Evolutionary conservation across 92 coral and sea anemone species (phyloP), one percentile per base, ranked within the genome.

Genomic region (Scolanthus callimorphus): DNA sequence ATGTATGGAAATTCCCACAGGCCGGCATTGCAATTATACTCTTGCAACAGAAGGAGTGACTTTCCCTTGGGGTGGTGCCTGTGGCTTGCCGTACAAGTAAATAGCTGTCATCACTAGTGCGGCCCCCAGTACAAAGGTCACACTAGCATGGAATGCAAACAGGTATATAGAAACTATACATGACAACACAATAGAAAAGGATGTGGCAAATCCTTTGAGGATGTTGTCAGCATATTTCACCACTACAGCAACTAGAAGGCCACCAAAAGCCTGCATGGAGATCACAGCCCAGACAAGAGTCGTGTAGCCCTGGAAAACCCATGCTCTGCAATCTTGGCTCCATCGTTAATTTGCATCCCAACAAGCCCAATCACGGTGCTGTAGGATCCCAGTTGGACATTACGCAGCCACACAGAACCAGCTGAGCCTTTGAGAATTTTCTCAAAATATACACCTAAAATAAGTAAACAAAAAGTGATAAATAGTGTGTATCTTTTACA

Each of bases 141-240:
- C 39, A 43, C 80, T 92, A 17, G 83, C 51, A n/a, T 88, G 85
- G 56, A 94, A 94, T 50, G 71, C 57, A 62, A 94, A 94, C 73
- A 94, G 56, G 52, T 84, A 88, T 2, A 92, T 90, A 0, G 98
- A 92, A 0, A 60, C 78, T 37, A 94, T 53, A 70, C 96, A 84
- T 3, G 99, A 94, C 1, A 89, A 57, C 25, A 94, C 73, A 17
- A 94, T 94, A 20, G 99, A 69, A 25, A 94, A 72, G 0, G 99
- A 88, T 11, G 99, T 88, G 0, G 99, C 96, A 78, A 94, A 94
- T 12, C 99, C 99, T 67, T 94, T 94, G 27, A 94, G 83, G 39
- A 94, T 94, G 58, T 94, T 94, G 61, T 94, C 99, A 9, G 99
- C 99, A 84, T 81, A 94, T 63, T 94, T 94, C 47, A 94, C 99